Evolutionary conservation across 2,113 vertebrate species (phyloP), one percentile per base, ranked within the genome.

Genomic region (Antechinus flavipes): DNA sequence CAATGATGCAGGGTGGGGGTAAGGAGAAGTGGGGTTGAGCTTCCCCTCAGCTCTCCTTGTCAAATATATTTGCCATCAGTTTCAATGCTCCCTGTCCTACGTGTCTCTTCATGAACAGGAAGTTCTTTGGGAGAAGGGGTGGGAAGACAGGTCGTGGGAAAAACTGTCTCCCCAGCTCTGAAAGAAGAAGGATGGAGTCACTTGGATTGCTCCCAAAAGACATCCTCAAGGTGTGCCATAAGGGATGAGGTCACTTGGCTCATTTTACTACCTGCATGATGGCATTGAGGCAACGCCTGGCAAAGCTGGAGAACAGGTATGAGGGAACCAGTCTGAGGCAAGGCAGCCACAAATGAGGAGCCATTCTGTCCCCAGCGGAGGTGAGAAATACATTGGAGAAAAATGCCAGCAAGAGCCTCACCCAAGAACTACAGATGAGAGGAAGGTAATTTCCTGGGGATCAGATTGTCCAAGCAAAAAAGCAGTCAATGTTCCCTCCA

Each of bases 71-170:
- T 94, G 92, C 91, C 90, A 76, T 35, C 92, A 46, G 8, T 95
- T 55, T 93, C 92, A 97, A 95, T 30, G 91, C 53, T 95, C 95
- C 84, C 10, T 96, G 12, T 89, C 90, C 96, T 97, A 92, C 93
- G 93, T 94, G 91, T 54, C 90, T 95, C 91, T 94, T 96, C 27
- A 42, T 96, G 89, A 30, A 92, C 96, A 97, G 90, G 54, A 96
- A 97, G 26, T 56, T 92, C 76, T 95, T 58, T 96, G 95, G 94
- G 7, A 90, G 94, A 96, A 96, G 93, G 95, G n/a, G 97, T 95
- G 93, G 89, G 56, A 91, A 97, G 54, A 23, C 93, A 49, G 0
- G 10, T 91, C 92, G 50, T 68, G 84, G 97, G 96, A 96, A 97
- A 97, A 98, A 96, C 9, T 46, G 25, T 58, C 93, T 98, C 54